These are phyloP conservation scores for Sturnira hondurensis DNA, from an alignment of 2,113 vertebrate species.

Conservation along the genomic window DNA sequence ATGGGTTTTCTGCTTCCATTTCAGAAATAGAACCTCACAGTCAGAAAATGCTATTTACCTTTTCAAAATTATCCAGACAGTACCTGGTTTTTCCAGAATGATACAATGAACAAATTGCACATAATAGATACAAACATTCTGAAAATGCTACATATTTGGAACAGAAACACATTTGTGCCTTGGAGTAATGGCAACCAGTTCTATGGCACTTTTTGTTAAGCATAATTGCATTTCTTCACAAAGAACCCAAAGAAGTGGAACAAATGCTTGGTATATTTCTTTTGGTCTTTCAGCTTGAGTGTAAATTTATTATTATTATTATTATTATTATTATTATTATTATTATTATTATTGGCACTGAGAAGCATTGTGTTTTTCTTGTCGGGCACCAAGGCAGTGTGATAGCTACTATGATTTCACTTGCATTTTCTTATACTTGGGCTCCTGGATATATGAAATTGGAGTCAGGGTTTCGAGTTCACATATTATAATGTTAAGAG, in stretches of 20 bases:
- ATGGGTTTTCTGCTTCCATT: slow-evolving; percentile 70
- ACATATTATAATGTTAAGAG: slow-evolving; percentile 29
- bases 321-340: slow-evolving; percentile 60
- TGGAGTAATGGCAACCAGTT: slow-evolving; percentile 59
- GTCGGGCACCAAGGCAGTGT: slow-evolving; percentile 43
- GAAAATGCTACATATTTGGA: slow-evolving; percentile 67
- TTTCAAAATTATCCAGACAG: slow-evolving; percentile 67
- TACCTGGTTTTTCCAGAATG: slow-evolving; percentile 66
- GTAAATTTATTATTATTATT: slow-evolving; percentile 52
- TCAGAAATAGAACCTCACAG: slow-evolving; percentile 68
- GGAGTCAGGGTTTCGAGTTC: slow-evolving; percentile 39
- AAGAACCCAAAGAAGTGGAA: slow-evolving; percentile 62
- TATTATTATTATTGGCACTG: slow-evolving; percentile 52
- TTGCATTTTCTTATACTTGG: slow-evolving; percentile 58
- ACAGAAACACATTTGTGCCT: slow-evolving; percentile 68
- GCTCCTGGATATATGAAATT: slow-evolving; percentile 9
- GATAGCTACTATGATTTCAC: slow-evolving; percentile 28
- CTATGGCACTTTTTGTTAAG: slow-evolving; percentile 74
- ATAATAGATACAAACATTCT: slow-evolving; percentile 69
- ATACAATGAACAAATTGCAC: slow-evolving; percentile 72
- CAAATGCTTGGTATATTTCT: slow-evolving; percentile 72
- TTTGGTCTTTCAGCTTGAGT: slow-evolving; percentile 60
- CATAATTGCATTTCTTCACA: slow-evolving; percentile 74
- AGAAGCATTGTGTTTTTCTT: slow-evolving; percentile 72
- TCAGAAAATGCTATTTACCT: slow-evolving; percentile 77